Percentiles rank a stretch among this genome's conserved stretches.
Evolutionary conservation across 2,888 invertebrate genomes (phyloP).

Genomic region (Coelopa pilipes): DNA sequence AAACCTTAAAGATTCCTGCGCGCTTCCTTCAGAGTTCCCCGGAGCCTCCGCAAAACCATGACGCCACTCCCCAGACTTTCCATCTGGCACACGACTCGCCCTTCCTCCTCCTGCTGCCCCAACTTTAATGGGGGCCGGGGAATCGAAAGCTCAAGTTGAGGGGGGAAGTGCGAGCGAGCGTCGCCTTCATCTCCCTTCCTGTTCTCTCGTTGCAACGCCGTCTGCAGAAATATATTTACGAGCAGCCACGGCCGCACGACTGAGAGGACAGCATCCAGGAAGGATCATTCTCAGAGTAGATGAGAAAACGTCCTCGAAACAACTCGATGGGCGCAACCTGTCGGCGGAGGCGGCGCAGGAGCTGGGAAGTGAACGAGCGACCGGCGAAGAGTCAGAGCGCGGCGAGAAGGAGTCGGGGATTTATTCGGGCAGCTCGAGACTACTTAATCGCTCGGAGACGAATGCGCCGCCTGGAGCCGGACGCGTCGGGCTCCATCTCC

Average conservation of each 20-base stretch:
- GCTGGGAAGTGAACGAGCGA: too few species aligned
- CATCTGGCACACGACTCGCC: not conserved
- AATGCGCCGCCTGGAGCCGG: not conserved
- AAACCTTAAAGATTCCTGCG: too few species aligned
- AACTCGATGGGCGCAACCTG: not conserved
- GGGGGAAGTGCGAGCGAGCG: not conserved
- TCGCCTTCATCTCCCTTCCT: not conserved
- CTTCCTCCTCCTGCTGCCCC: not conserved
- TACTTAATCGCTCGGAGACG: conserved; percentile 19
- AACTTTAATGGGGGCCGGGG: not conserved
- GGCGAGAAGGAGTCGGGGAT: not conserved
- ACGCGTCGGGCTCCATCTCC: too few species aligned
- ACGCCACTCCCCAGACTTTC: not conserved
- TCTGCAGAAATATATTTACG: conserved; percentile 16
- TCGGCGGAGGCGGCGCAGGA: too few species aligned
- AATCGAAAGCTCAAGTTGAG: conserved; percentile 12
- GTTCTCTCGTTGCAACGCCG: not conserved
- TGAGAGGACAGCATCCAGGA: not conserved
- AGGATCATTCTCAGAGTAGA: not conserved
- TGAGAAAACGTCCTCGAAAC: conserved; percentile 1
- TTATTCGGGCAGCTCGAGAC: conserved; percentile 15
- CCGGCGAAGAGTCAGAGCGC: not conserved
- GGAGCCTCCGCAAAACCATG: too few species aligned
- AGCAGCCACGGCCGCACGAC: not conserved
- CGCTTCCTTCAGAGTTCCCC: not conserved